These are phyloP conservation scores for Lumbricus terrestris DNA, from an alignment of 2,888 invertebrate species.

Conservation along the genomic window DNA sequence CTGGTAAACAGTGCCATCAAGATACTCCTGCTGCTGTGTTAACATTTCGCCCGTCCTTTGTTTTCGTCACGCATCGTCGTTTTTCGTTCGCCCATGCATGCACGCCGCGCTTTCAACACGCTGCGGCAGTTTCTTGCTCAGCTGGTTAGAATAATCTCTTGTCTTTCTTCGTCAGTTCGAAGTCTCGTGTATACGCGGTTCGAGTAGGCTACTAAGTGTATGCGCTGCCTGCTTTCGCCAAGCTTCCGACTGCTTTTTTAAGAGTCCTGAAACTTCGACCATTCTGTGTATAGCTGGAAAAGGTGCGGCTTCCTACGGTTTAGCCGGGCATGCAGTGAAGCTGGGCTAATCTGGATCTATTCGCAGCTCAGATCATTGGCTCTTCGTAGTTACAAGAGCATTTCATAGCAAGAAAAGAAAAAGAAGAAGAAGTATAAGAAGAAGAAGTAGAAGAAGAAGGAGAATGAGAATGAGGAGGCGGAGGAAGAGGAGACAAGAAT, in stretches of 20 bases:
- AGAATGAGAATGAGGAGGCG: too few species aligned
- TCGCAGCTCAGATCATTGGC: not conserved
- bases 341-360: too few species aligned
- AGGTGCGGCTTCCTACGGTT: too few species aligned
- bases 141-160: too few species aligned
- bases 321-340: too few species aligned
- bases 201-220: not conserved
- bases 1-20: not conserved
- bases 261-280: not conserved
- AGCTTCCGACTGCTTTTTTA: not conserved
- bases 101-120: not conserved
- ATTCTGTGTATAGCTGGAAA: not conserved
- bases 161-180: not conserved
- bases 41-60: not conserved
- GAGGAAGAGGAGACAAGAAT: too few species aligned
- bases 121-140: not conserved
- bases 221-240: not conserved
- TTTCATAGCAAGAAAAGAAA: too few species aligned
- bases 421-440: too few species aligned
- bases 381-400: not conserved
- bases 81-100: not conserved
- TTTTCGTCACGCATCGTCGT: not conserved
- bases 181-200: not conserved
- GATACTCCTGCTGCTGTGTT: not conserved
- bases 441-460: too few species aligned